Conservation (phyloP, 2,888 invertebrate species). For the Hecatera dysodea region DNA sequence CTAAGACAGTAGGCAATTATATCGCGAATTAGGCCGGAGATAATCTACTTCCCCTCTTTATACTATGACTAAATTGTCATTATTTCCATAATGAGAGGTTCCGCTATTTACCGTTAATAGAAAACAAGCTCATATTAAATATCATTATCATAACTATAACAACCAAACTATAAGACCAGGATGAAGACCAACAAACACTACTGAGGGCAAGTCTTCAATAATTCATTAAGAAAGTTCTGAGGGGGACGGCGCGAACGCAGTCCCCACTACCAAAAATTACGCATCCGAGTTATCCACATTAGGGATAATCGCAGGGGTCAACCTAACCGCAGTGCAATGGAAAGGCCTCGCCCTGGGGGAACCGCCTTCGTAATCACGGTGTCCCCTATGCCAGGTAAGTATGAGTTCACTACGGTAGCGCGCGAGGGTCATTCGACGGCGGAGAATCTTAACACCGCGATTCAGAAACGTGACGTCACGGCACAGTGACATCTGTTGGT, state of each 20-base stretch:
- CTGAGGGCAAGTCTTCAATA: too few relatives aligned
- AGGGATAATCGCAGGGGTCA: conserved; percentile 18
- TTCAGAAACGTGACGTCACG: not conserved
- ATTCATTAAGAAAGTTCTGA: not conserved
- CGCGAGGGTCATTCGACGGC: conserved; percentile 1
- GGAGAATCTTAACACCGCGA: conserved; percentile 12
- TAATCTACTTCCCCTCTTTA: too few relatives aligned
- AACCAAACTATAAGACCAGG: too few relatives aligned
- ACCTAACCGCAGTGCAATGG: conserved; percentile 18
- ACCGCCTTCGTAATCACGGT: conserved; percentile 10
- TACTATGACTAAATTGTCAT: too few relatives aligned
- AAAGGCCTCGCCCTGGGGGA: conserved; percentile 14
- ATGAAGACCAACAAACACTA: too few relatives aligned
- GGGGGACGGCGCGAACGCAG: conserved; percentile 15
- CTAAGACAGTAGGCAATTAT: too few relatives aligned
- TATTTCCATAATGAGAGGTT: too few relatives aligned
- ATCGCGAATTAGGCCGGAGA: too few relatives aligned
- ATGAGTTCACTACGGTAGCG: not conserved
- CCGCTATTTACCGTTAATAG: too few relatives aligned
- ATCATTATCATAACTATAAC: too few relatives aligned
- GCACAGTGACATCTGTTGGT: conserved; percentile 7
- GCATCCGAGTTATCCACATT: conserved; percentile 8
- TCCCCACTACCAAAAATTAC: conserved; percentile 13
- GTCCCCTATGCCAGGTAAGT: conserved; percentile 17
- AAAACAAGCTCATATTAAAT: too few relatives aligned